Percentiles rank a stretch among this genome's conserved stretches.
phyloP scores from a whole-genome alignment of 2,888 invertebrate genomes.

The Phalangium opilio region DNA sequence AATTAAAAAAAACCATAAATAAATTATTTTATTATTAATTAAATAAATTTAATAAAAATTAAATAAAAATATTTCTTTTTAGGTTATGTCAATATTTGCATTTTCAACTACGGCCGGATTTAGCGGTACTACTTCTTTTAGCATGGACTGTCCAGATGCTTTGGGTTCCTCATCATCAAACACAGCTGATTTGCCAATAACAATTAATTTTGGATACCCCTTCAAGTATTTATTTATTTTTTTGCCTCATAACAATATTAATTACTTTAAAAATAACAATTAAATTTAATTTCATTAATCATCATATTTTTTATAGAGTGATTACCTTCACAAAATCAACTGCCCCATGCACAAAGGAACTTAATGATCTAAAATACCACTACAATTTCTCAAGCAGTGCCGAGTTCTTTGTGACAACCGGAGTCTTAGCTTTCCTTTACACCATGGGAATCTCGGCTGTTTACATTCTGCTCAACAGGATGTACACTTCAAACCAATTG shows the following conservation, averaged over 20 bases:
- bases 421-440: slow-evolving; percentile 49
- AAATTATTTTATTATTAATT: no score
- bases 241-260: no score
- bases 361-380: slow-evolving; percentile 5
- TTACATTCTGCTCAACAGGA: slow-evolving; percentile 31
- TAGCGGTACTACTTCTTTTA: slow-evolving; percentile 9
- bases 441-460: slow-evolving; percentile 33
- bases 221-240: slow-evolving; percentile 11
- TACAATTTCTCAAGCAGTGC: slow-evolving; percentile 40
- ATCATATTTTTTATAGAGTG: no score
- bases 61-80: no score
- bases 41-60: no score
- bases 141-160: slow-evolving; percentile 3
- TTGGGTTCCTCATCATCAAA: no score
- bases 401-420: slow-evolving; percentile 52
- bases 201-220: slow-evolving; percentile 9
- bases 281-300: no score
- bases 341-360: neutral
- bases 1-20: no score
- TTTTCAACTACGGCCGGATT: slow-evolving; percentile 16
- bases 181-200: neutral
- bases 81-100: slow-evolving; percentile 17
- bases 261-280: no score
- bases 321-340: no score
- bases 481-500: slow-evolving; percentile 9